Evolutionary conservation across 2,113 vertebrate genomes (phyloP), one percentile per base, ranked within the genome.

Genomic region (Leucopsar rothschildi): DNA sequence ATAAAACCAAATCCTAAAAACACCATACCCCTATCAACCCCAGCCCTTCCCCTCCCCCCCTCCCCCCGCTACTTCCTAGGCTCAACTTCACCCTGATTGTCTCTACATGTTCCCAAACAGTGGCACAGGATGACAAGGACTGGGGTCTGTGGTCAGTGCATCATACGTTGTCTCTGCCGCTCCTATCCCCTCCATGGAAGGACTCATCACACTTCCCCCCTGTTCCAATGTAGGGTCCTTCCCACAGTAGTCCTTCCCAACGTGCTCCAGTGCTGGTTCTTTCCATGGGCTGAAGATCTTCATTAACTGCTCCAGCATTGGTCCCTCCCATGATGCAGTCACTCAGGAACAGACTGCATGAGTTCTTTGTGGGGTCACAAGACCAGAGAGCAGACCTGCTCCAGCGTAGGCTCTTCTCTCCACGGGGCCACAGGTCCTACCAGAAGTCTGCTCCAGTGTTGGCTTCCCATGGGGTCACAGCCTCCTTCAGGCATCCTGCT

Each of bases 161-260:
- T 49, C 13, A n/a, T 9, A 15, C 0, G 0, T 9, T 73, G 5
- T 40, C 14, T 37, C 37, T 73, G 37, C 17, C 0, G 0, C 4
- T 45, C 24, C 22, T 42, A 37, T 23, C 5, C n/a, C 10, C 10
- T 40, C 45, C 2, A 3, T 5, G 24, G 5, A 21, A 39, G 9
- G 15, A 77, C 28, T n/a, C 11, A 13, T 55, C 19, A 39, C 13
- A 10, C 4, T 39, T 29, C 47, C 45, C 4, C 12, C 9, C n/a
- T 47, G 5, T 10, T 75, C 24, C 6, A 21, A 2, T 0, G 0
- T 20, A 24, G 24, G 3, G 4, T 59, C 24, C 9, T 11, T 73
- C 10, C 31, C 23, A 37, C 19, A 66, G 23, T 0, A 63, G 14
- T 49, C 3, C 25, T 64, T 33, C 47, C 39, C 23, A 53, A 66